Percentiles rank a stretch among this genome's conserved stretches.
Conservation (phyloP, 2,888 invertebrate genomes). For the Rhyacophila evoluta region DNA sequence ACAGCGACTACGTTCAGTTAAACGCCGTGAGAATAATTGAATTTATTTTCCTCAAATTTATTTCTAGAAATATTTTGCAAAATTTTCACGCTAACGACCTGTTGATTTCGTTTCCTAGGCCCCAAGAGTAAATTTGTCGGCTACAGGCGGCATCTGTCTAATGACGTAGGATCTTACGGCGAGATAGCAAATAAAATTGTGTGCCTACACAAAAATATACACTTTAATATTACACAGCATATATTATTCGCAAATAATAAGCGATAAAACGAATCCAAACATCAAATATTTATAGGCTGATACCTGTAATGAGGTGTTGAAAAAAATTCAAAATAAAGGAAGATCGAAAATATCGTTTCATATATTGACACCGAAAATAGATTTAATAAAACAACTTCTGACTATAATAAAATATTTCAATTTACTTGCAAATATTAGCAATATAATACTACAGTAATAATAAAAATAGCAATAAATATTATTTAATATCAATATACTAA, state of each 20-base stretch:
- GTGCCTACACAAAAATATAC: not conserved
- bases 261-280: not conserved
- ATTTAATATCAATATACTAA: too few species aligned
- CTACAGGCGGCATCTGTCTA: not conserved
- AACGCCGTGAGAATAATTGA: too few species aligned
- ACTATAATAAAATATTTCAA: too few species aligned
- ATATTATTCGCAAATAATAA: not conserved
- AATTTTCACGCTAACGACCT: not conserved
- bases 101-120: not conserved
- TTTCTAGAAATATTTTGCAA: not conserved
- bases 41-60: too few species aligned
- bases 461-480: too few species aligned
- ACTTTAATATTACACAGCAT: not conserved
- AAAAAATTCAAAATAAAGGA: too few species aligned
- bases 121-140: not conserved
- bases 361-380: too few species aligned
- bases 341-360: too few species aligned
- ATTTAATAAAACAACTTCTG: too few species aligned
- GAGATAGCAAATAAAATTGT: not conserved
- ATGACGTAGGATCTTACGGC: not conserved
- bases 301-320: not conserved
- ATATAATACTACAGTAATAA: too few species aligned
- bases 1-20: too few species aligned
- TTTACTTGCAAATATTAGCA: too few species aligned
- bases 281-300: not conserved